Base-by-base conservation (phyloP, 2,888 invertebrate genomes). In the Trichopoda pennipes region DNA sequence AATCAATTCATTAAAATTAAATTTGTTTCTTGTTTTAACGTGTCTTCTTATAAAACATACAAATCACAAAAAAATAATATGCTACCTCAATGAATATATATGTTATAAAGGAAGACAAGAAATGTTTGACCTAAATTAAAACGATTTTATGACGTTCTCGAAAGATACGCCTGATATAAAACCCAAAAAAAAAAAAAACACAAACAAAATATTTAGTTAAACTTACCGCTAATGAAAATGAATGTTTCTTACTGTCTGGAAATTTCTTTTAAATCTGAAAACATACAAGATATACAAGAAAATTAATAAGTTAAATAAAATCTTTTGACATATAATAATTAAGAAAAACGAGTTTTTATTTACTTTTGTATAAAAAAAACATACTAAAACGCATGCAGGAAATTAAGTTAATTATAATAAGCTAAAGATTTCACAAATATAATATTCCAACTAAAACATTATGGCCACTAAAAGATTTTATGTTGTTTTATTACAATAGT, bases 61-160 rank as follows among this genome's bases (percentile, higher is more conserved):
- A 70, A 16, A 55, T 2, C 32, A 53, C 55, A 56, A 17, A 10
- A 56, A 63, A 28, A 44, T 44, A 44, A 51, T 21, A 12, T 3
- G 12, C 21, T 21, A 0, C 4, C 3, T 21, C 10, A 14, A 0
- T 51, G 19, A n/a, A 47, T 49, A 49, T 68, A 14, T n/a, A 28
- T 14, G 38, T 32, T 23, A 17, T 16, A 10, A 51, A 66, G 63
- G 47, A 19, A 63, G 32, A 61, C 49, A 73, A 72, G 58, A 64
- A 78, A 78, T 74, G 73, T 60, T 66, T 81, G 81, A 81, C 81
- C 81, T 60, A 81, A 70, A 70, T 78, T 66, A 63, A 78, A 81
- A 60, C 38, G 74, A 60, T 78, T 78, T 81, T 74, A 77, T 81
- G 73, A 78, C 77, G 38, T 69, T 77, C 64, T 77, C 35, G 51